phyloP scores from a whole-genome alignment of 2,888 invertebrate genomes.

The Strigamia crassipes region DNA sequence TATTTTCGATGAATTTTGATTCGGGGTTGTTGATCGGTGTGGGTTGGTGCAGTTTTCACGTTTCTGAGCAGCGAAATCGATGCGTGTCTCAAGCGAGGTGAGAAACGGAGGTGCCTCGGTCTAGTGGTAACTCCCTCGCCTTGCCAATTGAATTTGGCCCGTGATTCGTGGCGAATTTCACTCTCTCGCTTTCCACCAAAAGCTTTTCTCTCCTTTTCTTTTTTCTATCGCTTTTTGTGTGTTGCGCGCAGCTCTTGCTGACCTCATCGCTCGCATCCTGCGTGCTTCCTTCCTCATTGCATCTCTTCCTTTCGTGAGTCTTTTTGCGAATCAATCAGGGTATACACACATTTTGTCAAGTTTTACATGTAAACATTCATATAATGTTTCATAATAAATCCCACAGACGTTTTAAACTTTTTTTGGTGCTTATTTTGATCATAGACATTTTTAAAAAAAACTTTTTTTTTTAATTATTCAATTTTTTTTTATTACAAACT shows the following conservation, averaged over 20 bases:
- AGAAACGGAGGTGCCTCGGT: slow-evolving; percentile 32
- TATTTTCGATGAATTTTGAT: not conserved
- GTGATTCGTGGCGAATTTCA: slow-evolving; percentile 35
- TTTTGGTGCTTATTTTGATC: too few species aligned
- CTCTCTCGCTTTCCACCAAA: not conserved
- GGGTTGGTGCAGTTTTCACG: slow-evolving; percentile 25
- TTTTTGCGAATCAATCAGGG: not conserved
- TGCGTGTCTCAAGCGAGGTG: slow-evolving; percentile 38
- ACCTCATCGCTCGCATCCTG: slow-evolving; percentile 23
- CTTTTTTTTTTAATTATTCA: too few species aligned
- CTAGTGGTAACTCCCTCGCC: slow-evolving; percentile 34
- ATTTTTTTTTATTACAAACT: too few species aligned
- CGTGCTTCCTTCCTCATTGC: slow-evolving; percentile 31
- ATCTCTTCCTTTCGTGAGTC: slow-evolving; percentile 6
- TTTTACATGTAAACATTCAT: not conserved
- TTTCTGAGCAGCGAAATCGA: slow-evolving; percentile 15
- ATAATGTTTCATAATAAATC: too few species aligned
- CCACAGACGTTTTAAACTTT: too few species aligned
- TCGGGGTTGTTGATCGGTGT: slow-evolving; percentile 28
- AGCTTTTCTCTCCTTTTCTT: not conserved
- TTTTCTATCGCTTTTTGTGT: not conserved
- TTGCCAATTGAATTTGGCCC: slow-evolving; percentile 25
- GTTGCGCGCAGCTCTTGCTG: not conserved
- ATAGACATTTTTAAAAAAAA: too few species aligned
- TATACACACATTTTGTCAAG: not conserved